phyloP scores from a whole-genome alignment of 2,888 invertebrate genomes.

The Lithophane socia region DNA sequence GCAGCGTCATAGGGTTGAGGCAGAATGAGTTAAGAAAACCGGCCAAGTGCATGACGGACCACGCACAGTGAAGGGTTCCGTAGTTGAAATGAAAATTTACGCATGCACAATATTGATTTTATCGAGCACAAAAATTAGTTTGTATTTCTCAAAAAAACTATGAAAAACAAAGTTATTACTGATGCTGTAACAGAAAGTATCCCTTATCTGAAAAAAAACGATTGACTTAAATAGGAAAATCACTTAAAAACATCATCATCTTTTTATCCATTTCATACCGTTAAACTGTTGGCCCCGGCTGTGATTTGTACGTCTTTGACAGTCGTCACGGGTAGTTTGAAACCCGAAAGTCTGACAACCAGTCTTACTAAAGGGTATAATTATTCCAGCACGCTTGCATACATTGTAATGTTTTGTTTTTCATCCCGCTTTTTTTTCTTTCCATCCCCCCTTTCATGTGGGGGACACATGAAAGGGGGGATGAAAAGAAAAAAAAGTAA shows the following conservation, averaged over 20 bases:
- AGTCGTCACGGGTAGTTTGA: too few species aligned
- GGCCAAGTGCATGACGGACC: not conserved
- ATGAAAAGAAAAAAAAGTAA: too few species aligned
- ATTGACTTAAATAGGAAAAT: not conserved
- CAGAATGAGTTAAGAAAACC: not conserved
- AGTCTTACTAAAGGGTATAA: not conserved
- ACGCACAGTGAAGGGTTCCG: not conserved
- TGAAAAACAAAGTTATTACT: not conserved
- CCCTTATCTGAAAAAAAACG: not conserved
- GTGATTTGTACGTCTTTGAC: too few species aligned
- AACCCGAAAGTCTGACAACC: too few species aligned
- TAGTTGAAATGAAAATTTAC: not conserved
- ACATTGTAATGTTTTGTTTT: not conserved
- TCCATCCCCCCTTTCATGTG: not conserved
- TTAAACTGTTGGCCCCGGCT: too few species aligned
- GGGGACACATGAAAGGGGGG: too few species aligned
- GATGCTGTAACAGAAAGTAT: not conserved
- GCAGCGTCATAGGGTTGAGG: conserved; percentile 55
- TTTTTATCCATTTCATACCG: not conserved
- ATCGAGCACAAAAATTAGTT: not conserved
- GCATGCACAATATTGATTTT: not conserved
- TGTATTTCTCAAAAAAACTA: not conserved
- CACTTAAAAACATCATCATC: not conserved
- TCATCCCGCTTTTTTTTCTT: not conserved
- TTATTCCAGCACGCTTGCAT: not conserved